Evolutionary conservation across 1,140 invertebrate genomes (phyloP), one percentile per base, ranked within the genome.

Genomic region (Piezodorus guildinii): DNA sequence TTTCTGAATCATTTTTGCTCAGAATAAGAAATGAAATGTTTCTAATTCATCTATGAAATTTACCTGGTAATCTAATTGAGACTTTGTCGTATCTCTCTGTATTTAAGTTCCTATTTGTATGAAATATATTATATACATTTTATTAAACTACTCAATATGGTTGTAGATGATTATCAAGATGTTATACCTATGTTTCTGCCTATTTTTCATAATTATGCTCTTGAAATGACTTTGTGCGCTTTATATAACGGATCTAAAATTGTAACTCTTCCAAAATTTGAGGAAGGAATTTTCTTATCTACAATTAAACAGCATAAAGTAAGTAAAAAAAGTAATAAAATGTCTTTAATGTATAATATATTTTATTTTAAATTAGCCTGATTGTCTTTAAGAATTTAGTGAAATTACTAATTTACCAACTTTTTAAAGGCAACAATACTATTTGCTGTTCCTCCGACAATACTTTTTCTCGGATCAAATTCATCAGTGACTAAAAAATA

Each of bases 401-500:
- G 27, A 39, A 39, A 39, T 39, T 39, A 10, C 6, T 39, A 10
- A 39, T 1, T 39, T 8, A 5, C 12, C 12, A 39, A 39, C 12
- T 39, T 21, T 56, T 21, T 56, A 10, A 16, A 56, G 52, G 52
- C 19, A 2, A 56, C 52, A 16, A 19, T 56, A 4, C 65, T 87
- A 25, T 85, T 84, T 68, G 81, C 85, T 16, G 85, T 86, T 16
- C 84, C 85, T 0, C 85, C 84, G 0, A 70, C 86, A 8, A 68
- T 86, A 17, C 72, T 82, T 0, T 86, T 86, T 71, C 69, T 87
- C 27, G 79, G 81, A 0, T 79, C 80, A 3, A 81, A 85, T 75
- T 82, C 82, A 0, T 70, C 73, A 9, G 78, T 85, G 17, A 83
- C 78, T 59, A 75, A 76, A 63, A 78, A 83, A 58, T 79, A 85